Evolutionary conservation across 1,140 invertebrate species (phyloP).

Genomic region (Leptopilina boulardi): DNA sequence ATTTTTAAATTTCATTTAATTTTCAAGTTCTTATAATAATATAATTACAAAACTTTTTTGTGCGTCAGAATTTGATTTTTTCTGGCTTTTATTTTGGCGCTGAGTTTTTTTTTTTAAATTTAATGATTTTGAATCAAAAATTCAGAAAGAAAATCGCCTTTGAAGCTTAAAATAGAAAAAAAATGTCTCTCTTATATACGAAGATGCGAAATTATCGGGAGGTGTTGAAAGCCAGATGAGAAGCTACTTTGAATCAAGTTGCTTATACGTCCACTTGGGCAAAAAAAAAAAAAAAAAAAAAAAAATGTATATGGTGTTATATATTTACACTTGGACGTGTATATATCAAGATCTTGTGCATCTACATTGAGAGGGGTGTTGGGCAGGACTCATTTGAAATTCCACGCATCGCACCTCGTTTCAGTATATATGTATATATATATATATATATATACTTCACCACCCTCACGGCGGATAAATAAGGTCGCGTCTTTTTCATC

Average conservation of each 20-base stretch:
- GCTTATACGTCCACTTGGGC: constrained; percentile 35
- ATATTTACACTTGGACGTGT: neutral
- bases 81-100: too few relatives aligned
- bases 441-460: constrained; percentile 37
- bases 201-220: neutral
- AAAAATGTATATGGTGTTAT: constrained; percentile 25
- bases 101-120: too few relatives aligned
- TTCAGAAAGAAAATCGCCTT: too few relatives aligned
- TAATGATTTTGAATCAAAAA: too few relatives aligned
- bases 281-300: too few relatives aligned
- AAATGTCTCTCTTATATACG: too few relatives aligned
- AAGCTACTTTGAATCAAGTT: neutral
- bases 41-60: too few relatives aligned
- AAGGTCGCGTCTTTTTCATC: constrained; percentile 49
- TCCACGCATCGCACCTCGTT: constrained; percentile 47
- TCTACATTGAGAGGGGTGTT: constrained; percentile 33
- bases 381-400: constrained; percentile 51
- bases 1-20: too few relatives aligned
- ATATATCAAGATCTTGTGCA: neutral
- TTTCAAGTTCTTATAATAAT: too few relatives aligned
- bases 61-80: too few relatives aligned
- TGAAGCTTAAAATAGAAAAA: too few relatives aligned
- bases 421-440: too few relatives aligned
- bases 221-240: neutral
- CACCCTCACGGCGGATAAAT: constrained; percentile 57